phyloP scores from a whole-genome alignment of 2,797 vertebrate species.

The Hydrophis major region DNA sequence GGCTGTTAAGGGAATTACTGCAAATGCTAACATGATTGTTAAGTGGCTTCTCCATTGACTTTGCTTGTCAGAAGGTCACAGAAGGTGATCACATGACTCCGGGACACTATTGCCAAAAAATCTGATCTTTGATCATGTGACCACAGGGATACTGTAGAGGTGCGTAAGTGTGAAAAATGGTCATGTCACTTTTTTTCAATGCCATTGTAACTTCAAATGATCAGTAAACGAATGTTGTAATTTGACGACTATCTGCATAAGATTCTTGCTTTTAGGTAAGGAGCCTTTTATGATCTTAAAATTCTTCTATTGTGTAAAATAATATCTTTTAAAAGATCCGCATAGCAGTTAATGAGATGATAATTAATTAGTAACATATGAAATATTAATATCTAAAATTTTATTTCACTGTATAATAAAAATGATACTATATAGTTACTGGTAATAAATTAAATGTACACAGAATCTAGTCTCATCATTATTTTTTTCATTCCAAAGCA shows the following conservation, averaged over 20 bases:
- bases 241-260: not conserved
- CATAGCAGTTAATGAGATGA: not conserved
- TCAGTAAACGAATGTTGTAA: not conserved
- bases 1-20: not conserved
- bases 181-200: not conserved
- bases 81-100: not conserved
- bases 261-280: not conserved
- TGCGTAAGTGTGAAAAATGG: not conserved
- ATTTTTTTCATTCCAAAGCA: not conserved
- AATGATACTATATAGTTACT: not conserved
- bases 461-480: not conserved
- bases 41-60: not conserved
- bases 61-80: not conserved
- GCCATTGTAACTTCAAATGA: not conserved
- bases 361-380: not conserved
- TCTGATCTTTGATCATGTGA: not conserved
- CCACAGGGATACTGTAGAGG: not conserved
- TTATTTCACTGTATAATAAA: not conserved
- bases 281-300: not conserved
- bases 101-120: not conserved
- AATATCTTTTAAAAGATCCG: not conserved
- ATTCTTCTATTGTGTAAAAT: not conserved
- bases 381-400: not conserved
- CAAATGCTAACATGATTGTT: not conserved
- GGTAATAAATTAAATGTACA: not conserved